Evolutionary conservation across 2,797 vertebrate genomes (phyloP), one percentile per base, ranked within the genome.

Genomic region (Mus minutoides): DNA sequence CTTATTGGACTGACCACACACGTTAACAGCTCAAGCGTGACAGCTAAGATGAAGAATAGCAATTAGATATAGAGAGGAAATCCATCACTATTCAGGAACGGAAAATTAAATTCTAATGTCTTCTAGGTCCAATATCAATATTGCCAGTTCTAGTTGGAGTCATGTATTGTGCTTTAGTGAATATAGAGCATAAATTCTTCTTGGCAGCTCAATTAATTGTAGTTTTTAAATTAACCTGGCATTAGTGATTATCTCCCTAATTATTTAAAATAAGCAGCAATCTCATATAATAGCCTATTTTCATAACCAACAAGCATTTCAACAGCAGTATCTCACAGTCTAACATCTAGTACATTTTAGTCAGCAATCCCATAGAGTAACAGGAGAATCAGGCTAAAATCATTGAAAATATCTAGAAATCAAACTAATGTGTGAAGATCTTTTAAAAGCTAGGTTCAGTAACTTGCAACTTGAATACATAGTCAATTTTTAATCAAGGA

Each of bases 141-240:
- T 37, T 60, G n/a, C 58, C 58, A 82, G 90, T 92, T 88, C 58
- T 86, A 93, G 80, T 94, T 95, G 96, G 83, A 87, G 64, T 62
- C 11, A 34, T 94, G 5, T 64, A 78, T 52, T 79, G 14, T 56
- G 54, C 71, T 92, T 88, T 93, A 79, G 94, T 49, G 94, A 83
- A 84, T 73, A 90, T 6, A 69, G 31, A 88, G 85, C 82, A 88
- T 71, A 93, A 96, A 91, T 83, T 78, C 43, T 17, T 92, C 77
- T 80, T 90, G 67, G 49, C 82, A 71, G 58, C 94, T 94, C 84
- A 87, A 87, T 75, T 97, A 90, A 79, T 69, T 69, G 1, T 88
- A 75, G 49, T 54, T 88, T 97, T 91, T 95, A 95, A 95, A 96
- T 56, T 93, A 96, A 95, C 80, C 92, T 95, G 92, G 31, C 12